Base-by-base conservation (phyloP, 2,888 invertebrate species). In the Anagyrus pseudococci region DNA sequence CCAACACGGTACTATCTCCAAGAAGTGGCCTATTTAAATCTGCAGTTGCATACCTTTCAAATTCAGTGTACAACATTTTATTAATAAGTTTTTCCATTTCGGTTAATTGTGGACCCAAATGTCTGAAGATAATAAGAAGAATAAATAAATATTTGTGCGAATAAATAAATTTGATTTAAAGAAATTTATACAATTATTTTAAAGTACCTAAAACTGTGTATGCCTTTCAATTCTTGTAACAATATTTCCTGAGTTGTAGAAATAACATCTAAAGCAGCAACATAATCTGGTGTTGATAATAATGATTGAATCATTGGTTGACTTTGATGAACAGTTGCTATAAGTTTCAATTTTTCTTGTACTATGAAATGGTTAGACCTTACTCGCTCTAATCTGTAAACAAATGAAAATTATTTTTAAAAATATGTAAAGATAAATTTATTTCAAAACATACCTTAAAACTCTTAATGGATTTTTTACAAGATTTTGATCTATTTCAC, bases 81-180 rank as follows among this genome's bases (percentile, higher is more conserved):
- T 97, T 96, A 71, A 99, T 98, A 20, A 98, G 85, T 76, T 93
- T 90, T 75, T 95, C 92, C 89, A 98, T 93, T 85, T 99, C 99
- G 66, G 90, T 91, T 55, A 99, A 85, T 81, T 99, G 98, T 62
- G 96, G 94, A 61, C 96, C 93, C 66, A 99, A 84, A 83, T 99
- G 96, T 72, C 98, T 90, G 78, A 29, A 76, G 72, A 78, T 64
- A 75, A 64, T n/a, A 57, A 48, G n/a, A 37, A 23, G 33, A 56
- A 47, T 52, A 43, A 8, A 15, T 13, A 33, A 33, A 13, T 33
- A 33, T 33, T 33, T 13, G 22, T n/a, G n/a, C n/a, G n/a, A 19
- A 37, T 6, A 60, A 43, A 26, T 8, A 43, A 48, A n/a, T 10
- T 43, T 20, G 6, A 61, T 7, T 13, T 26, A 20, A 20, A 50